These are phyloP conservation scores for roundworm (Caenorhabditis elegans) DNA, from an alignment of 1,140 invertebrate genomes.

Conservation along the genomic window DNA sequence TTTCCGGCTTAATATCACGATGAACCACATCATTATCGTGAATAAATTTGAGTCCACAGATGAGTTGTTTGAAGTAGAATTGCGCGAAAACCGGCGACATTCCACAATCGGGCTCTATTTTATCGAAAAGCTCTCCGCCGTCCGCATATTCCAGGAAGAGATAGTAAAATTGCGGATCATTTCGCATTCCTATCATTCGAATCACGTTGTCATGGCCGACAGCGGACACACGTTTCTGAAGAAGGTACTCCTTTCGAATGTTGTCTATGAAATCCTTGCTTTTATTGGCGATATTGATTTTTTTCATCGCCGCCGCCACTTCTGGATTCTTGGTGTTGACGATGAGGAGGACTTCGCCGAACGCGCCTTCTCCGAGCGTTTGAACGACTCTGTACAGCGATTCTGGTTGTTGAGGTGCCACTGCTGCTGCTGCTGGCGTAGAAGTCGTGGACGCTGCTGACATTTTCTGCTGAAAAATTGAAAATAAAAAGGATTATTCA, in stretches of 20 bases:
- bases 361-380: background rate
- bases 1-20: conserved; percentile 46
- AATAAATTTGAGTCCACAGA: conserved; percentile 28
- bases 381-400: background rate
- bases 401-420: background rate
- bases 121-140: conserved; percentile 43
- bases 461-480: background rate
- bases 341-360: background rate
- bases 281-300: background rate
- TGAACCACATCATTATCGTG: conserved; percentile 24
- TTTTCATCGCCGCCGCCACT: background rate
- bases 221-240: background rate
- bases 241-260: background rate
- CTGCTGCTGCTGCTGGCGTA: background rate
- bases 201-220: background rate
- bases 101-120: conserved; percentile 46
- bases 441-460: no score
- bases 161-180: background rate
- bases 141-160: conserved; percentile 46
- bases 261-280: background rate
- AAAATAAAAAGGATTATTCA: no score
- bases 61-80: conserved; percentile 36
- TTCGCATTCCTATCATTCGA: background rate
- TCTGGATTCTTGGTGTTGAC: background rate
- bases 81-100: conserved; percentile 19